Conservation (phyloP, 1,140 invertebrate genomes). For the Zeugodacus cucurbitae region DNA sequence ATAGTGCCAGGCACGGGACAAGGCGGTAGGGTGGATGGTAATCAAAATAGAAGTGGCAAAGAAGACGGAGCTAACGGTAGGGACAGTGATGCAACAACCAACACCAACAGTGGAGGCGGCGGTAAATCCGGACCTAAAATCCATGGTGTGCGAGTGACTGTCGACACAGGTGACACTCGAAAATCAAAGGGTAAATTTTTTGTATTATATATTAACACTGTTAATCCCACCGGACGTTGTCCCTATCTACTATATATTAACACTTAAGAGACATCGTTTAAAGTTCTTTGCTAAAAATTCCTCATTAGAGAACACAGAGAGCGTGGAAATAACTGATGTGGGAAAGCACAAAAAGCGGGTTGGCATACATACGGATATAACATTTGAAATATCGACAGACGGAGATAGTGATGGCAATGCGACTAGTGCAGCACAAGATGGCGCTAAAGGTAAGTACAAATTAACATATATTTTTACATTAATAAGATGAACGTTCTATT, state of each 20-base stretch:
- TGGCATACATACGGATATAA: conserved; percentile 65
- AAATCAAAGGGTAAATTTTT: conserved; percentile 58
- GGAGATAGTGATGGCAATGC: conserved; percentile 55
- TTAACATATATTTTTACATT: neutral
- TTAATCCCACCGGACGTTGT: no score
- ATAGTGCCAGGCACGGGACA: conserved; percentile 48
- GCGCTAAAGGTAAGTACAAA: conserved; percentile 56
- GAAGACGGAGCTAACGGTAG: conserved; percentile 43
- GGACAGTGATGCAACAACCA: neutral
- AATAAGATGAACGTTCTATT: neutral
- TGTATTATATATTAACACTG: neutral
- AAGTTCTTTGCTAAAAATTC: neutral
- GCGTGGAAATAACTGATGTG: conserved; percentile 63
- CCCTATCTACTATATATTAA: no score
- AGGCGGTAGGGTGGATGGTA: conserved; percentile 45
- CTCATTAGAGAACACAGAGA: conserved; percentile 59
- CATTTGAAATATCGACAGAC: conserved; percentile 64
- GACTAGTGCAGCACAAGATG: conserved; percentile 59
- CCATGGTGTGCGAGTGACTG: conserved; percentile 64
- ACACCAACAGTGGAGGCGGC: neutral
- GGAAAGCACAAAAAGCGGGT: conserved; percentile 64
- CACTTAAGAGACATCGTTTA: neutral
- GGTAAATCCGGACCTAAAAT: conserved; percentile 61
- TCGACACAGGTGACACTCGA: conserved; percentile 63
- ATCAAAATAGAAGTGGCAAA: conserved; percentile 43